A percentile compares a stretch with the other conserved stretches of the same genome.
These are phyloP conservation scores for Porites divaricata DNA, from an alignment of 92 coral and sea anemone genomes.

Conservation along the genomic window DNA sequence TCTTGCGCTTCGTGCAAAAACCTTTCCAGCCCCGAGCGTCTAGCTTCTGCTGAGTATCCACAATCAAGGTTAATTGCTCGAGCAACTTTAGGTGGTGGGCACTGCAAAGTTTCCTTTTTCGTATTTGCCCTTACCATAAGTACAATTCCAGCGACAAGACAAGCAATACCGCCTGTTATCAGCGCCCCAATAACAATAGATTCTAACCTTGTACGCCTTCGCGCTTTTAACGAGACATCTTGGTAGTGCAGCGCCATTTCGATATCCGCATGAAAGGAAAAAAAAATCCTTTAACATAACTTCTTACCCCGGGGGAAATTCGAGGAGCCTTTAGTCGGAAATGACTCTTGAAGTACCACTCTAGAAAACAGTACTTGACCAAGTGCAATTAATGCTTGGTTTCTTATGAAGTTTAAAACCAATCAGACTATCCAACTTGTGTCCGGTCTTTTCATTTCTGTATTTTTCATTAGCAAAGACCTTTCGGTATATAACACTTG, in stretches of 20 bases:
- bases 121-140: constrained; percentile 56
- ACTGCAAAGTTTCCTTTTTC: constrained; percentile 6
- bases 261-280: neutral
- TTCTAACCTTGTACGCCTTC: constrained; percentile 40
- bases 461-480: constrained; percentile 37
- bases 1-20: constrained; percentile 64
- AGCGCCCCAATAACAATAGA: constrained; percentile 54
- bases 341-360: constrained; percentile 4
- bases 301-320: constrained; percentile 9
- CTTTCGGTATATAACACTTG: constrained; percentile 13
- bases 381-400: neutral
- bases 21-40: constrained; percentile 56
- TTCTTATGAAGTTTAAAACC: constrained; percentile 27
- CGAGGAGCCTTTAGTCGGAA: constrained; percentile 17
- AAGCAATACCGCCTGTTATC: constrained; percentile 59
- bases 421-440: constrained; percentile 11
- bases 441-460: constrained; percentile 36
- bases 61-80: constrained; percentile 10
- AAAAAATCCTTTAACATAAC: neutral
- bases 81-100: constrained; percentile 4
- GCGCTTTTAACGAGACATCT: constrained; percentile 20
- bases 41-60: constrained; percentile 56
- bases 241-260: constrained; percentile 33
- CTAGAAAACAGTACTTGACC: neutral
- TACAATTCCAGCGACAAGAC: constrained; percentile 67